Conservation (phyloP, 2,113 vertebrate genomes). For the Narcine bancroftii region DNA sequence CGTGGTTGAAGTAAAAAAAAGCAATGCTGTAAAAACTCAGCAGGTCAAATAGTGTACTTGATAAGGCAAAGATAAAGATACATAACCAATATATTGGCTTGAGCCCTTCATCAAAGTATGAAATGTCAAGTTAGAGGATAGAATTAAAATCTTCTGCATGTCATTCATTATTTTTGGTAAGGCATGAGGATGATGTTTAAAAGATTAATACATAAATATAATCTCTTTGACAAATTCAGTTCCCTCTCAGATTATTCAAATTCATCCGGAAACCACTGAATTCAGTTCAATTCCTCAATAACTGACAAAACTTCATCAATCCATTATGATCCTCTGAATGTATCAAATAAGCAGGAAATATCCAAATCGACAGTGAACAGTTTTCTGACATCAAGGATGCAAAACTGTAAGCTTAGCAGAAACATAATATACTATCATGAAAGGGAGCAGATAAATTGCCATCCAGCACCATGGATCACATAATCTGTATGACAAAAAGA, state of each 20-base stretch:
- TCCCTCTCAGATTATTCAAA: not conserved
- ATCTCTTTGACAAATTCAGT: not conserved
- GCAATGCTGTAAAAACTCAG: too few species aligned
- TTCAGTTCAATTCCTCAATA: not conserved
- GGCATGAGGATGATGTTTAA: not conserved
- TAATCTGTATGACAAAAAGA: not conserved
- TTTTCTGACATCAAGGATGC: not conserved
- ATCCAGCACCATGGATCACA: not conserved
- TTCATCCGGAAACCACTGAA: not conserved
- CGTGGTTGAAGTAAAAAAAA: too few species aligned
- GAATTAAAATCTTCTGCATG: not conserved
- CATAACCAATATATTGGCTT: too few species aligned
- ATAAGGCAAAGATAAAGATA: too few species aligned
- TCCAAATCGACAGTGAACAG: not conserved
- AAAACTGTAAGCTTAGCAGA: not conserved
- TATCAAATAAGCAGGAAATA: not conserved
- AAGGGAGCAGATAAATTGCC: not conserved
- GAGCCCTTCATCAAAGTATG: too few species aligned
- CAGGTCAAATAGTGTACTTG: too few species aligned
- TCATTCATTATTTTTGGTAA: not conserved
- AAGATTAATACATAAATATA: not conserved
- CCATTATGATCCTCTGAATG: not conserved
- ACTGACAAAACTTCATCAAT: not conserved
- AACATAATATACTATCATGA: not conserved
- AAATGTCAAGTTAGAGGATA: not conserved